Conservation (phyloP, 2,888 invertebrate species). For the Cephalotes varians region DNA sequence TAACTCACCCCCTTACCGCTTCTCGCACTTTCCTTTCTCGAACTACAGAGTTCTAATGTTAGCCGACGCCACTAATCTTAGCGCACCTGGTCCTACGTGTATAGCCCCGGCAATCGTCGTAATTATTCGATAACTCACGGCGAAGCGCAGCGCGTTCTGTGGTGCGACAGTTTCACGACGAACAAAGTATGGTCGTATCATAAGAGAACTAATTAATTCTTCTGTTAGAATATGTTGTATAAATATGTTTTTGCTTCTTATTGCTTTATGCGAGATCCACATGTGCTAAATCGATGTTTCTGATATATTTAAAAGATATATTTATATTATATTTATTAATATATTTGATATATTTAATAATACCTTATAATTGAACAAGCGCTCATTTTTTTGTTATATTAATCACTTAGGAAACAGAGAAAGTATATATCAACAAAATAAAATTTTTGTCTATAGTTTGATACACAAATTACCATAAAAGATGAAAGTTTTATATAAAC, state of each 20-base stretch:
- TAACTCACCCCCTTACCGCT: slow-evolving; percentile 42
- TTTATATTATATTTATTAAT: too few relatives aligned
- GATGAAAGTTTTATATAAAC: neutral
- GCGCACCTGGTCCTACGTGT: slow-evolving; percentile 75
- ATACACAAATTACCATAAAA: neutral
- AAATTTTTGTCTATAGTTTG: neutral
- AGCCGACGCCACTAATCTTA: slow-evolving; percentile 75
- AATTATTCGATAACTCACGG: slow-evolving; percentile 73
- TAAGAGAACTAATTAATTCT: slow-evolving; percentile 39
- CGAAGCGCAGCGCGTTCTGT: slow-evolving; percentile 20
- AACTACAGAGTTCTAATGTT: slow-evolving; percentile 61
- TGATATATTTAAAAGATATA: neutral
- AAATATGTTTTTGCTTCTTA: neutral
- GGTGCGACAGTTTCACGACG: slow-evolving; percentile 24
- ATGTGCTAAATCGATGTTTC: neutral
- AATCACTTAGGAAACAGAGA: neutral
- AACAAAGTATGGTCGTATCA: slow-evolving; percentile 1
- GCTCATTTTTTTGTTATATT: neutral
- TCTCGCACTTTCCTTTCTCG: slow-evolving; percentile 59
- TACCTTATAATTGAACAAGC: neutral
- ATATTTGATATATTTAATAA: too few relatives aligned
- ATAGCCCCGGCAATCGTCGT: slow-evolving; percentile 72
- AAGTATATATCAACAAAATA: neutral
- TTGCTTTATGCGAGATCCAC: neutral
- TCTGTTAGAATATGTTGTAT: neutral